A percentile compares a stretch with the other conserved stretches of the same genome.
phyloP scores from a whole-genome alignment of 1,140 invertebrate genomes.

The Ladona fulva region DNA sequence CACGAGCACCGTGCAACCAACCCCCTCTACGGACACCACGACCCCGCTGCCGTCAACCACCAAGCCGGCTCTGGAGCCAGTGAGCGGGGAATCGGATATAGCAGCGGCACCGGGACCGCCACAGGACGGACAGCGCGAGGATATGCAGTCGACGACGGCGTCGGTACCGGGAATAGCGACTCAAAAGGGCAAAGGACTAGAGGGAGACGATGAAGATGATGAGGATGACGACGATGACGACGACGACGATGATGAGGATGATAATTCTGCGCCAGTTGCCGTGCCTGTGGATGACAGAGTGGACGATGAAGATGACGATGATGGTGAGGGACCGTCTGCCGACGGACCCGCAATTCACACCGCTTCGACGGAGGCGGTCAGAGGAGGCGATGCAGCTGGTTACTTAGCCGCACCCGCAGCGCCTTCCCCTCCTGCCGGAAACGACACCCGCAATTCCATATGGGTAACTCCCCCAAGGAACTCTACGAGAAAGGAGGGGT shows the following conservation, averaged over 20 bases:
- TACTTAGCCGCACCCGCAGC: not conserved
- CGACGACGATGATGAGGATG: slow-evolving; percentile 35
- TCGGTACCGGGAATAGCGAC: slow-evolving; percentile 33
- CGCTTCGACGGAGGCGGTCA: not conserved
- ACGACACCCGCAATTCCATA: not conserved
- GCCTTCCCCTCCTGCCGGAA: not conserved
- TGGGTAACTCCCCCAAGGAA: not conserved
- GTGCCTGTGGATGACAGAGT: slow-evolving; percentile 25
- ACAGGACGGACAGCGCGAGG: slow-evolving; percentile 33
- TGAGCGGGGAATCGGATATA: not conserved
- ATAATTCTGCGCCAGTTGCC: slow-evolving; percentile 33
- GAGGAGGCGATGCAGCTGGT: not conserved
- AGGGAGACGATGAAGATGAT: slow-evolving; percentile 19
- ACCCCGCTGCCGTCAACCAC: not conserved
- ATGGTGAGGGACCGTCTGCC: not conserved
- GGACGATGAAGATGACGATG: not conserved
- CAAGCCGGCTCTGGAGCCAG: not conserved
- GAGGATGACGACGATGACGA: slow-evolving; percentile 25
- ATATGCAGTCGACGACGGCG: slow-evolving; percentile 29
- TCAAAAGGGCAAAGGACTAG: slow-evolving; percentile 32
- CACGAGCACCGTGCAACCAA: not conserved
- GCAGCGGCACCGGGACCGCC: slow-evolving; percentile 32
- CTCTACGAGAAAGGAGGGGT: not conserved
- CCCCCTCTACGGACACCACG: not conserved
- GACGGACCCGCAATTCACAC: not conserved